A percentile compares a stretch with the other conserved stretches of the same genome.
Conservation (phyloP, 2,797 vertebrate species). For the Tapera naevia region DNA sequence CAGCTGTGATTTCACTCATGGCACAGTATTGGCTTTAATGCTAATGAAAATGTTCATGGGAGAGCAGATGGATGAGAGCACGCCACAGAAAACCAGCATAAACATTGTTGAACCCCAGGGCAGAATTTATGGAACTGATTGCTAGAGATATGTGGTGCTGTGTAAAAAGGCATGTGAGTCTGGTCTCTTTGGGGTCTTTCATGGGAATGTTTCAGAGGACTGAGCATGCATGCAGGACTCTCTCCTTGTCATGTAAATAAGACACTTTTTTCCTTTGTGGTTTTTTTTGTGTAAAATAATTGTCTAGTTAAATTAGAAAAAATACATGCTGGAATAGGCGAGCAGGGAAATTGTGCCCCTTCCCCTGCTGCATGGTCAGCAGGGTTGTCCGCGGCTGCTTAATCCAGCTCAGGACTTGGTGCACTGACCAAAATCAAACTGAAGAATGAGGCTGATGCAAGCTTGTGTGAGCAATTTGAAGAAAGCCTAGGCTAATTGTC, state of each 20-base stretch:
- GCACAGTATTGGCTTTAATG: neutral
- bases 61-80: neutral
- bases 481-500: neutral
- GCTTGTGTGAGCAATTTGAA: neutral
- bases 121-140: rapidly evolving
- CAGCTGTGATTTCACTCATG: conserved; percentile 14
- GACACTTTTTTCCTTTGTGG: rapidly evolving
- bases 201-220: neutral
- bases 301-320: neutral
- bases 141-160: neutral
- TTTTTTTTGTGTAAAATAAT: neutral
- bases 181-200: neutral
- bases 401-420: neutral
- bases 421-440: neutral
- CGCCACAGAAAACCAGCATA: neutral
- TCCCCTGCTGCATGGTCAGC: neutral
- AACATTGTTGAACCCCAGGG: neutral
- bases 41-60: neutral
- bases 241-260: neutral
- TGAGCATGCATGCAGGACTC: rapidly evolving
- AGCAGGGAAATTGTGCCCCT: neutral
- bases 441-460: neutral
- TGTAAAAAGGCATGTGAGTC: rapidly evolving
- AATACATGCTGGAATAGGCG: neutral
- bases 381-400: neutral